phyloP scores from a whole-genome alignment of 2,113 vertebrate species.

The Nerophis ophidion region DNA sequence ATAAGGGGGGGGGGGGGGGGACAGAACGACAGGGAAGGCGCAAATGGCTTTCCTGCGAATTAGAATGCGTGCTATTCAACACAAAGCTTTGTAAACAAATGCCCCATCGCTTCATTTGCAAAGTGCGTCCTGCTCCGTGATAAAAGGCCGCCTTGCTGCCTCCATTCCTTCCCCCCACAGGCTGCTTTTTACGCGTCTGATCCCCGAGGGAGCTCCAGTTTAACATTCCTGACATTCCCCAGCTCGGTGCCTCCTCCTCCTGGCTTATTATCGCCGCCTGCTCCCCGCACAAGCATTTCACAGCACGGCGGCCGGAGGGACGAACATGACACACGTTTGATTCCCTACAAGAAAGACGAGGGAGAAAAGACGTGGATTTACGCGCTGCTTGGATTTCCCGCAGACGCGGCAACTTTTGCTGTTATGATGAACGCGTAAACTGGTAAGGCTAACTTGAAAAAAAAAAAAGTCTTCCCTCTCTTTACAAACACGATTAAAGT shows the following conservation, averaged over 20 bases:
- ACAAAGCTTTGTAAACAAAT: conserved; percentile 5
- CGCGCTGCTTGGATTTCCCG: conserved; percentile 16
- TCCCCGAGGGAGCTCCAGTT: conserved; percentile 83
- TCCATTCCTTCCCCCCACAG: conserved; percentile 15
- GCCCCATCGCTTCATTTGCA: background rate
- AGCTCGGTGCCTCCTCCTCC: conserved; percentile 68
- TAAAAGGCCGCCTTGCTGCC: conserved; percentile 21
- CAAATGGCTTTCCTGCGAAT: background rate
- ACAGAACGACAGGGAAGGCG: background rate
- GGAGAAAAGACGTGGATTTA: conserved; percentile 30
- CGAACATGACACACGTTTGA: conserved; percentile 43
- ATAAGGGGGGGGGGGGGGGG: too few species aligned
- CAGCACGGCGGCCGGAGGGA: conserved; percentile 35
- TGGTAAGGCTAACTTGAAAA: conserved; percentile 49
- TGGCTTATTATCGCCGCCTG: conserved; percentile 77
- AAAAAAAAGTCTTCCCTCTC: background rate
- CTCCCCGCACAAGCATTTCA: conserved; percentile 55
- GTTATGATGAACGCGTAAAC: conserved; percentile 53
- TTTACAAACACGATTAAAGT: background rate
- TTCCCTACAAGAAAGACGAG: background rate
- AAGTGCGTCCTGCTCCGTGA: conserved; percentile 21
- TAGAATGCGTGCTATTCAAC: background rate
- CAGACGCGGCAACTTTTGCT: conserved; percentile 4
- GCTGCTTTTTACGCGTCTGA: conserved; percentile 69
- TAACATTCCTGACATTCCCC: conserved; percentile 92